phyloP scores from a whole-genome alignment of 2,888 invertebrate genomes.

The Lucinisca nassula region DNA sequence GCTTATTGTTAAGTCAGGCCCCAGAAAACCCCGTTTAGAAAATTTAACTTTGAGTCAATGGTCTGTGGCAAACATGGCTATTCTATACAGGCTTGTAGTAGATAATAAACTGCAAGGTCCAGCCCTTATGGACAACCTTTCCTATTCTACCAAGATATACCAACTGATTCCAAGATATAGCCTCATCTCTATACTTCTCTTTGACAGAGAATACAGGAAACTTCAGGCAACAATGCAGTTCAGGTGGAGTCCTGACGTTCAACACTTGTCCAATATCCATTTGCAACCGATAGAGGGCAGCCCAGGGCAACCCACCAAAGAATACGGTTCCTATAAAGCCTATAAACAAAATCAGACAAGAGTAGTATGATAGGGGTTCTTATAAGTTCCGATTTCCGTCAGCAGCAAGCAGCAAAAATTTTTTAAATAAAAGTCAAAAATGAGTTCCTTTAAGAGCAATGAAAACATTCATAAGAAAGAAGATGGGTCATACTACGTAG shows the following conservation, averaged over 20 bases:
- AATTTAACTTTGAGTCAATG: background rate
- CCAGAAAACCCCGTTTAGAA: no score
- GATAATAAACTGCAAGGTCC: background rate
- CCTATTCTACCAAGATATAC: background rate
- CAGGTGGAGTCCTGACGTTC: background rate
- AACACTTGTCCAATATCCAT: background rate
- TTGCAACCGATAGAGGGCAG: background rate
- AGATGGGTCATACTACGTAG: no score
- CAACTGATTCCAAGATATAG: background rate
- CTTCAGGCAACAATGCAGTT: background rate
- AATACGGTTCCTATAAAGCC: no score
- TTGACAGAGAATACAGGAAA: no score
- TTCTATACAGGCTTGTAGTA: background rate
- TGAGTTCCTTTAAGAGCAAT: no score
- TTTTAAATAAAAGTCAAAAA: no score
- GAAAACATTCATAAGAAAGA: no score
- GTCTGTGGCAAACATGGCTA: no score
- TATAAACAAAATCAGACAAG: no score
- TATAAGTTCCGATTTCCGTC: background rate
- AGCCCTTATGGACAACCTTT: background rate
- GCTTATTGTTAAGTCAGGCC: background rate
- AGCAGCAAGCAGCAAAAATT: background rate
- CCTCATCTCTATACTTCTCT: no score
- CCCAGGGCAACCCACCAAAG: no score
- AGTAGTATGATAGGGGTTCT: conserved; percentile 8